Conservation (phyloP, 2,113 vertebrate genomes). For the Indri indri region DNA sequence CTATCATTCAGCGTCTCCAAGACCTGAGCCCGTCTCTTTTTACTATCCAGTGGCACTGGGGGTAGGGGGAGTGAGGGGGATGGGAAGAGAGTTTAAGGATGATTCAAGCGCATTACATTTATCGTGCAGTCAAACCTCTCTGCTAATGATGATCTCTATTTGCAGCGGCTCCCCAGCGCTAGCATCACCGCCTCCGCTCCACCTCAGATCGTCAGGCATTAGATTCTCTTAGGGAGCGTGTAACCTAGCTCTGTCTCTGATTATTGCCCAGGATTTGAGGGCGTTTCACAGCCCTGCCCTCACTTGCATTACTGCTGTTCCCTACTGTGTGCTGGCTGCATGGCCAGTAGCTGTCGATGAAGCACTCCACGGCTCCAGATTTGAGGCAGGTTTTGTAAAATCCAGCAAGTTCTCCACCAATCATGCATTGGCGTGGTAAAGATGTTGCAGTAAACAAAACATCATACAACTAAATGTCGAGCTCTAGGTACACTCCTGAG, state of each 20-base stretch:
- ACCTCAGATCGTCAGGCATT: too few relatives aligned
- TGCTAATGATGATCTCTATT: too few relatives aligned
- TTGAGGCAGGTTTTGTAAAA: not conserved
- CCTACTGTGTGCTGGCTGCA: not conserved
- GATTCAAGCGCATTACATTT: too few relatives aligned
- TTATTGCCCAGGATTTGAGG: not conserved
- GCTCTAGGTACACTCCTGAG: not conserved
- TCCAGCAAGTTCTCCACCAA: not conserved
- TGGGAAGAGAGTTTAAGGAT: too few relatives aligned
- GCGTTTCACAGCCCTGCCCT: accelerated
- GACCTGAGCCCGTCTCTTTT: not conserved
- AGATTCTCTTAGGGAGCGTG: too few relatives aligned
- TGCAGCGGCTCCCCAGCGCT: too few relatives aligned
- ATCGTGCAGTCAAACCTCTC: too few relatives aligned
- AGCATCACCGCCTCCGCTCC: too few relatives aligned
- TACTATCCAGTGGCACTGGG: not conserved
- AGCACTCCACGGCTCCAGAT: not conserved
- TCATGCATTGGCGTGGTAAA: not conserved
- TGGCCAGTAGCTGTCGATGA: not conserved
- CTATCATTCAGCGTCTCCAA: not conserved
- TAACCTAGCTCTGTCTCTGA: not conserved
- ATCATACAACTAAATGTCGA: not conserved
- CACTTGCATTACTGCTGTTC: not conserved
- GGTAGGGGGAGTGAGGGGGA: too few relatives aligned
- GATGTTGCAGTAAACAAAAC: not conserved